phyloP scores from a whole-genome alignment of 2,888 invertebrate genomes.

The Busseola fusca region DNA sequence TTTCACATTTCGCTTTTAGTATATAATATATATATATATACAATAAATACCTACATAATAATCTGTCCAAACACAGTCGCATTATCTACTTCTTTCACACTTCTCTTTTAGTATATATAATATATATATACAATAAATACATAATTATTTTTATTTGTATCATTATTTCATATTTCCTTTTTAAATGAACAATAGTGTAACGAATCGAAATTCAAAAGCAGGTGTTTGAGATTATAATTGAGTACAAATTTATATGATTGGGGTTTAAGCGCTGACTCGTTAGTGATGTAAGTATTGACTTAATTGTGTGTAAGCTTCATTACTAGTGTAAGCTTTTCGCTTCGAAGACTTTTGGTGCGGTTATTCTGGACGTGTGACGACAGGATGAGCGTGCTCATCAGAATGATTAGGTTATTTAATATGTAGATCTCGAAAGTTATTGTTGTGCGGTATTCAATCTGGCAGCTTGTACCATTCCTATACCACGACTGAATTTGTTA shows the following conservation, averaged over 20 bases:
- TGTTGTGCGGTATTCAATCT: neutral
- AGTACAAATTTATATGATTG: conserved; percentile 69
- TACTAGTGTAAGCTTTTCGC: conserved; percentile 39
- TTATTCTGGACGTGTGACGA: conserved; percentile 3
- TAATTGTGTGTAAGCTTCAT: conserved; percentile 35
- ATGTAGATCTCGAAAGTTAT: neutral
- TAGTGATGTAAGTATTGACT: conserved; percentile 48
- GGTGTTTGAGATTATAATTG: conserved; percentile 62
- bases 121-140: neutral
- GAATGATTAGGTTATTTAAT: neutral
- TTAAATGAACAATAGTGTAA: conserved; percentile 20
- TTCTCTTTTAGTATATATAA: conserved; percentile 23
- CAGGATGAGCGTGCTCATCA: neutral
- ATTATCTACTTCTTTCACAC: conserved; percentile 4
- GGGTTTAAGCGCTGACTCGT: conserved; percentile 51
- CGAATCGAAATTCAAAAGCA: conserved; percentile 52
- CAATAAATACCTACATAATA: no score
- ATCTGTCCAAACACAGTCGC: conserved; percentile 27
- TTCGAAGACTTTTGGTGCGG: conserved; percentile 30
- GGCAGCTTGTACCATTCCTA: conserved; percentile 8
- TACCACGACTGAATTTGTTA: neutral
- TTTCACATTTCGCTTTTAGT: conserved; percentile 26
- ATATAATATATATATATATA: neutral
- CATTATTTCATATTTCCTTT: conserved; percentile 15
- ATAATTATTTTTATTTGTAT: conserved; percentile 14